phyloP scores from a whole-genome alignment of 2,113 vertebrate genomes.

The Poicephalus gulielmi region DNA sequence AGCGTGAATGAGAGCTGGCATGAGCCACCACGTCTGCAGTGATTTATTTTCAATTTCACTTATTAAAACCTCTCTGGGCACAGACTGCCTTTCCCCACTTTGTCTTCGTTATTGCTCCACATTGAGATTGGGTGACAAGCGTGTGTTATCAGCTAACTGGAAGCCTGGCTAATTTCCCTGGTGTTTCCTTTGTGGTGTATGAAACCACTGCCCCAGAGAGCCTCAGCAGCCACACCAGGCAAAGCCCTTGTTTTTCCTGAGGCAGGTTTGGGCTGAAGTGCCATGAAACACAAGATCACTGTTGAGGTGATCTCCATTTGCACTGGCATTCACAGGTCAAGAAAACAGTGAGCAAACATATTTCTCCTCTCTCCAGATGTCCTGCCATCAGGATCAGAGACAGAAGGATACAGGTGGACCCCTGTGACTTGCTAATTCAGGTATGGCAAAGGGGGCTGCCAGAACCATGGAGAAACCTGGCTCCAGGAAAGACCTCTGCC shows the following conservation, averaged over 20 bases:
- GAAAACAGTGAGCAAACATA: not conserved
- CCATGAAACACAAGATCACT: not conserved
- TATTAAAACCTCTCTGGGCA: not conserved
- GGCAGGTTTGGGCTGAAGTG: not conserved
- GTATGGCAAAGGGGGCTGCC: not conserved
- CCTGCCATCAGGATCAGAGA: not conserved
- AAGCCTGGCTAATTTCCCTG: not conserved
- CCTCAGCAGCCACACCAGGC: accelerated
- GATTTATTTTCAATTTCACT: slow-evolving; percentile 36
- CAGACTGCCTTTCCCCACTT: not conserved
- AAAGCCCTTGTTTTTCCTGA: not conserved
- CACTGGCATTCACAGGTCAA: not conserved
- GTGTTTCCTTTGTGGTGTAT: not conserved
- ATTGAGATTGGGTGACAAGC: not conserved
- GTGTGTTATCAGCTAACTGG: not conserved
- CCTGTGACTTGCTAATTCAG: not conserved
- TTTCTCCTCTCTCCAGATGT: not conserved
- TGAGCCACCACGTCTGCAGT: not conserved
- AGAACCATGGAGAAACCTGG: not conserved
- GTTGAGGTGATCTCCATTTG: not conserved
- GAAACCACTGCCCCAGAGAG: not conserved
- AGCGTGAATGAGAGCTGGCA: not conserved
- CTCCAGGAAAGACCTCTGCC: not conserved
- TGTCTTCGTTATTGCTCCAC: not conserved
- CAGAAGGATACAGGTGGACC: not conserved